Evolutionary conservation across 2,888 invertebrate species (phyloP), one percentile per base, ranked within the genome.

Genomic region (Julus scandinavius): DNA sequence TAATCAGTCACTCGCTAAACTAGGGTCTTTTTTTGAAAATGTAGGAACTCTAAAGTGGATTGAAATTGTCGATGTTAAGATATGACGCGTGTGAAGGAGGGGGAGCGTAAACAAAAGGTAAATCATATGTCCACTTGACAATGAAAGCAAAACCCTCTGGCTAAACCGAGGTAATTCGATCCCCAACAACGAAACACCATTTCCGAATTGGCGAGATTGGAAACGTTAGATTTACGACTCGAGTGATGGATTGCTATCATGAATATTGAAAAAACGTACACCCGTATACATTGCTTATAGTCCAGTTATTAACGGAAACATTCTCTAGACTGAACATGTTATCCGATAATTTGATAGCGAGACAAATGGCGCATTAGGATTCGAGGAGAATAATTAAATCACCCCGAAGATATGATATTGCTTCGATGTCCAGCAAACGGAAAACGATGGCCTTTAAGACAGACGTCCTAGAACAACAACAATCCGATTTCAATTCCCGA

Each of bases 41-140:
- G 11, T 58, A 58, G 15, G n/a, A 63, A 63, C 63, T 63, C 63
- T 63, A 63, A 63, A 63, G 63, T 63, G 63, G 63, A 63, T 63
- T 63, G 63, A 63, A 63, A 63, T 63, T 20, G 63, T n/a, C 63
- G 63, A 63, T 63, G n/a, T n/a, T 63, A 63, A 63, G 63, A 63
- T 63, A 63, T 63, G 63, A 63, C 63, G 63, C 9, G 63, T 54
- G 54, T 6, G 15, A 54, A 63, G 20, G 63, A 63, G 29, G 63
- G 63, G 63, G 63, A 63, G 63, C n/a, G 63, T 63, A 63, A 63
- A 63, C 63, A 63, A 63, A 63, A 63, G 63, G 63, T 63, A 63
- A 63, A 63, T 63, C 63, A 63, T 63, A 15, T 2, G n/a, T 29
- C 29, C 63, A 20, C n/a, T 6, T 63, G 63, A 63, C 63, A 63